Evolutionary conservation across 2,888 invertebrate species (phyloP).

Genomic region (Eretmocerus hayati): DNA sequence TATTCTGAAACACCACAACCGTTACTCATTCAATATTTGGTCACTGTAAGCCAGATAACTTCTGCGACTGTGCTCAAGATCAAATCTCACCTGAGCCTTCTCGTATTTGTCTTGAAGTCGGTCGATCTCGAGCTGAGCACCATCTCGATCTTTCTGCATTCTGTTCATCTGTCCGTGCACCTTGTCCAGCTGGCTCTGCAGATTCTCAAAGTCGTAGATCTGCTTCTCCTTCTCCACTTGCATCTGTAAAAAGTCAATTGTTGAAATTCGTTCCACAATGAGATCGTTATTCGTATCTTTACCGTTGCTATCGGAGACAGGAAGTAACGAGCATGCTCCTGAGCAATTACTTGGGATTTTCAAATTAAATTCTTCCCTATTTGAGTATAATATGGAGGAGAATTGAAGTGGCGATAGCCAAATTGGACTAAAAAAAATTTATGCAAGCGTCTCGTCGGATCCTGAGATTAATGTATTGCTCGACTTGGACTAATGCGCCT

Average conservation of each 20-base stretch:
- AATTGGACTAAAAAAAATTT: no score
- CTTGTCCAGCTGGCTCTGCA: slow-evolving; percentile 87
- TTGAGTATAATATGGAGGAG: no score
- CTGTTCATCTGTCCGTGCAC: slow-evolving; percentile 79
- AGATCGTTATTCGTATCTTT: no score
- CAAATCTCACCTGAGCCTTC: slow-evolving; percentile 69
- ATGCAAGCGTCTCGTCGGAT: no score
- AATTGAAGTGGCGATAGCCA: no score
- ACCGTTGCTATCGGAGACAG: no score
- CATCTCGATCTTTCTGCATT: slow-evolving; percentile 84
- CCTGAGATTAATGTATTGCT: no score
- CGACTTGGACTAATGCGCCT: no score
- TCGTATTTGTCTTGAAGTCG: slow-evolving; percentile 83
- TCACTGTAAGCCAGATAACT: not conserved
- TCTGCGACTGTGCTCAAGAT: not conserved
- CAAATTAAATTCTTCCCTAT: no score
- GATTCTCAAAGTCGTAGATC: slow-evolving; percentile 82
- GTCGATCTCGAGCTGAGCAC: slow-evolving; percentile 75
- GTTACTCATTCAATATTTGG: not conserved
- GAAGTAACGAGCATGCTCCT: no score
- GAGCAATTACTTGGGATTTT: no score
- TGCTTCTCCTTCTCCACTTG: slow-evolving; percentile 88
- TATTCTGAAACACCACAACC: slow-evolving; percentile 49
- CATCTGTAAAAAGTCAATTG: slow-evolving; percentile 48
- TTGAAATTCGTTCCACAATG: no score